Conservation (phyloP, 2,888 invertebrate genomes). For the Clistopyga incitator region DNA sequence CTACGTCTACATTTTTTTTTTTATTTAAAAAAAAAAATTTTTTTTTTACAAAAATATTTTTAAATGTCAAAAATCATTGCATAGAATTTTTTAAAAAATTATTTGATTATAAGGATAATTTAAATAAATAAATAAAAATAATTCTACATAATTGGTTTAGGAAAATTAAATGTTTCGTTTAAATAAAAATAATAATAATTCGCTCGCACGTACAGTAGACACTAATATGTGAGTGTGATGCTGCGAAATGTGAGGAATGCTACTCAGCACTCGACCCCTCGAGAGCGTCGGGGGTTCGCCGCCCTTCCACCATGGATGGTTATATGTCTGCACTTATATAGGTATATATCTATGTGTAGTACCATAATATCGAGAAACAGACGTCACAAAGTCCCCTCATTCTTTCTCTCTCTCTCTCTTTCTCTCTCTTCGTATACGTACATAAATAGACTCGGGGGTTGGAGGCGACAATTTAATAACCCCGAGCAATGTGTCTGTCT, state of each 20-base stretch:
- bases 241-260: constrained; percentile 61
- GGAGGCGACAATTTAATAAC: constrained; percentile 79
- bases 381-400: constrained; percentile 47
- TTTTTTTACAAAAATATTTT: too few species aligned
- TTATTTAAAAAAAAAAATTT: too few species aligned
- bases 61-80: too few species aligned
- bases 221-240: constrained; percentile 48
- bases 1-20: too few species aligned
- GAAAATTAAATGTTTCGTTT: too few species aligned
- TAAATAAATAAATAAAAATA: too few species aligned
- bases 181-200: neutral
- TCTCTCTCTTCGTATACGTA: constrained; percentile 32
- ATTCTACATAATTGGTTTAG: too few species aligned
- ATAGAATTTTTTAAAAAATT: too few species aligned
- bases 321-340: constrained; percentile 24
- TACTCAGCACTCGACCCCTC: constrained; percentile 38
- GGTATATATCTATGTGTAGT: constrained; percentile 30
- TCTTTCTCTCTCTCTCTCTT: constrained; percentile 15
- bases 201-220: constrained; percentile 34
- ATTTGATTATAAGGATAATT: too few species aligned
- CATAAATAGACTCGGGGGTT: constrained; percentile 44
- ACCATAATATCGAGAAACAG: constrained; percentile 58
- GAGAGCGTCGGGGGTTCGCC: constrained; percentile 4
- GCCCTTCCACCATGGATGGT: constrained; percentile 6
- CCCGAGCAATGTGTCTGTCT: constrained; percentile 70